Evolutionary conservation across 1,140 invertebrate genomes (phyloP), one percentile per base, ranked within the genome.

Genomic region (Lasaia peninsularis): DNA sequence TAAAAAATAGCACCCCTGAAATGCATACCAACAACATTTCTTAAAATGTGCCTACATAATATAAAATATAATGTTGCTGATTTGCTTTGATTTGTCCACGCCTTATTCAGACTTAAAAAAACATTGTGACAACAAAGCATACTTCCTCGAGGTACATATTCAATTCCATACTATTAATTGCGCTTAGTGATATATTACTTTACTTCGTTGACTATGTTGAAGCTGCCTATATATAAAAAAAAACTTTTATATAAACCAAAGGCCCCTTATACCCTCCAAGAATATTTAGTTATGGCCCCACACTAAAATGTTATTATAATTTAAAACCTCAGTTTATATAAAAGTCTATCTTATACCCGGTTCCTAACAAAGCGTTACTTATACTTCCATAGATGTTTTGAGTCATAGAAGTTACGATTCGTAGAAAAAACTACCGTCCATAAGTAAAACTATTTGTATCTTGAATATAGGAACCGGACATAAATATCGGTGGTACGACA

Each of bases 401-500:
- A n/a, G n/a, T n/a, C n/a, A n/a, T n/a, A n/a, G n/a, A n/a, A n/a
- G n/a, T n/a, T n/a, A n/a, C n/a, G n/a, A n/a, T n/a, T n/a, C n/a
- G n/a, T n/a, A n/a, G n/a, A n/a, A n/a, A n/a, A n/a, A n/a, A n/a
- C n/a, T n/a, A n/a, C n/a, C n/a, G n/a, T n/a, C n/a, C n/a, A n/a
- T n/a, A n/a, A n/a, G n/a, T n/a, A n/a, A n/a, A n/a, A n/a, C n/a
- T n/a, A n/a, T n/a, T n/a, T n/a, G n/a, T n/a, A n/a, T n/a, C n/a
- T n/a, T n/a, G n/a, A n/a, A n/a, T n/a, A n/a, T n/a, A n/a, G n/a
- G n/a, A n/a, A n/a, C n/a, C n/a, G n/a, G n/a, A n/a, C n/a, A n/a
- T n/a, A 37, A n/a, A 16, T 20, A 37, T 55, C 34, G 52, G 52
- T 55, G 37, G 20, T 44, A 44, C 14, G n/a, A 31, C 34, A 55